These are phyloP conservation scores for Echinops telfairi DNA, from an alignment of 2,113 vertebrate genomes.

Conservation along the genomic window DNA sequence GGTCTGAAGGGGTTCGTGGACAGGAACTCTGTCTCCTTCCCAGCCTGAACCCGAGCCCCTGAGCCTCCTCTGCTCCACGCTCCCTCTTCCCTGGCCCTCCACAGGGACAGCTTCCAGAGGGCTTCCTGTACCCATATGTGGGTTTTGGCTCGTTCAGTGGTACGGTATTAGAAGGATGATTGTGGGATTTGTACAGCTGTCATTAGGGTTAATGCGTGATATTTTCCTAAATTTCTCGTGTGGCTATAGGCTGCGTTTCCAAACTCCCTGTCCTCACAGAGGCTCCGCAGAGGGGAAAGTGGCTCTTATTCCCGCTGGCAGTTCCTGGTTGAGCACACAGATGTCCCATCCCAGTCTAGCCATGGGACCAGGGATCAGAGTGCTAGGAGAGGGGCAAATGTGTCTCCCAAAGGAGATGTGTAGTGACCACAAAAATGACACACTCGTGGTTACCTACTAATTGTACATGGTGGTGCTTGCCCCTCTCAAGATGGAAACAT, in stretches of 20 bases:
- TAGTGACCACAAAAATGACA: slow-evolving; percentile 11
- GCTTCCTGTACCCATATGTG: slow-evolving; percentile 78
- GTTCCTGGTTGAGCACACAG: slow-evolving; percentile 51
- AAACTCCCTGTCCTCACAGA: slow-evolving; percentile 77
- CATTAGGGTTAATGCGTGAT: slow-evolving; percentile 83
- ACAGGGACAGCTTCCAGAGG: slow-evolving; percentile 69
- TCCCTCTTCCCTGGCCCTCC: background rate
- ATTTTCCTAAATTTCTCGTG: slow-evolving; percentile 83
- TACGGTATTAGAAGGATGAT: slow-evolving; percentile 72
- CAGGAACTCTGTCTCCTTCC: background rate
- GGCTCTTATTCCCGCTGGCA: slow-evolving; percentile 59
- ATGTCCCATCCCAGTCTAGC: background rate
- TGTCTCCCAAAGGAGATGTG: background rate
- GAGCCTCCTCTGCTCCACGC: background rate
- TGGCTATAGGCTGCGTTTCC: slow-evolving; percentile 77
- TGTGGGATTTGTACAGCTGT: slow-evolving; percentile 84
- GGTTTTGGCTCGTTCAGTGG: slow-evolving; percentile 71
- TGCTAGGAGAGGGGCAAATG: background rate
- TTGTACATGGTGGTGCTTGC: background rate
- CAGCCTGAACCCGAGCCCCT: too few species aligned
- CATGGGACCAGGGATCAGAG: background rate
- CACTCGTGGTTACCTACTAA: background rate
- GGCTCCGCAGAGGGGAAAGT: slow-evolving; percentile 62
- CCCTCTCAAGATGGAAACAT: slow-evolving; percentile 16
- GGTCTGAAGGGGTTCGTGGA: background rate